Conservation (phyloP, 2,888 invertebrate genomes). For the Exephanes ischioxanthus region DNA sequence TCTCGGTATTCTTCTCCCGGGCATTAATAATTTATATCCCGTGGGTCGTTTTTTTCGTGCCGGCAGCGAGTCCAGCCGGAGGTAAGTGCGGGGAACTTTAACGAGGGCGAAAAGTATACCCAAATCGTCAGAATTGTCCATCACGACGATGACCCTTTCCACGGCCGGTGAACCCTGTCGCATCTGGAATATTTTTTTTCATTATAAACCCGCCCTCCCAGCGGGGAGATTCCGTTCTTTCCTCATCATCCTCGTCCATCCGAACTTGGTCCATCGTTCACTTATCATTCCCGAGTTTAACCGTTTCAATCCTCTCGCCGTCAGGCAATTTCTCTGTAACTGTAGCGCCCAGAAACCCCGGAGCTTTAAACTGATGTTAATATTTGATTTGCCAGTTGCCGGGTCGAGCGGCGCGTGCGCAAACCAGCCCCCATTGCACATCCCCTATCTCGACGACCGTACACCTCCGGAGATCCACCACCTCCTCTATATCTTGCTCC, state of each 20-base stretch:
- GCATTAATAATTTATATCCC: constrained; percentile 27
- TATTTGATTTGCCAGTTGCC: constrained; percentile 69
- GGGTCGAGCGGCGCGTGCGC: constrained; percentile 67
- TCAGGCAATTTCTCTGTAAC: neutral
- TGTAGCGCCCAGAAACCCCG: constrained; percentile 35
- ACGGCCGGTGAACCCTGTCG: neutral
- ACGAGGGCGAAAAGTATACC: neutral
- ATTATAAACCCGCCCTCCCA: neutral
- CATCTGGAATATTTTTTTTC: neutral
- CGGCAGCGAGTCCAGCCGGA: neutral
- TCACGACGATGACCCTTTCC: neutral
- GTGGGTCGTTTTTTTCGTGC: neutral
- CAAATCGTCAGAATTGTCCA: constrained; percentile 3
- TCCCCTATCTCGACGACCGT: constrained; percentile 31
- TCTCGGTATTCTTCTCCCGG: constrained; percentile 37
- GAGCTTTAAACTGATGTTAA: constrained; percentile 62
- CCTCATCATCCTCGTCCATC: neutral
- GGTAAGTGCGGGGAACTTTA: constrained; percentile 11
- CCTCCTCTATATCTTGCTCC: constrained; percentile 27
- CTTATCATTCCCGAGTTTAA: neutral
- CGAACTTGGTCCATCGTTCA: neutral
- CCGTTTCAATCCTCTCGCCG: neutral
- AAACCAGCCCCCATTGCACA: constrained; percentile 21
- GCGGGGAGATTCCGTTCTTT: neutral
- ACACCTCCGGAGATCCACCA: constrained; percentile 14